These are phyloP conservation scores for Macropodus opercularis DNA, from an alignment of 2,797 vertebrate genomes.

Conservation along the genomic window DNA sequence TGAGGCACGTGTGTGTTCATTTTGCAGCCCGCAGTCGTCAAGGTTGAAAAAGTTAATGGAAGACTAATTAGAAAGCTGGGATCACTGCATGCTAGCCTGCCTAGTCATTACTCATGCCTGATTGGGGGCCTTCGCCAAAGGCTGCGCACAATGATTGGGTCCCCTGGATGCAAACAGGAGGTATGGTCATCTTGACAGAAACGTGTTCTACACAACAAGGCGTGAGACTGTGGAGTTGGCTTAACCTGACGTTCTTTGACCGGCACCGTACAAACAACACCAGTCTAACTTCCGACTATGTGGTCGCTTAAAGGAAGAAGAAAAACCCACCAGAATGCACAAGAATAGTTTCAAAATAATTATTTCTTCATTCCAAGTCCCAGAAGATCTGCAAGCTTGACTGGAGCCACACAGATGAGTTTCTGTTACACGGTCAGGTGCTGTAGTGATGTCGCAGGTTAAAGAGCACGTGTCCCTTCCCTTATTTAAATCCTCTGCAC, in stretches of 20 bases:
- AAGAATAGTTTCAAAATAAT: background rate
- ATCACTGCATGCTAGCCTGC: constrained; percentile 79
- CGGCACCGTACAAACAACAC: too few relatives aligned
- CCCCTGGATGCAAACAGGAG: constrained; percentile 42
- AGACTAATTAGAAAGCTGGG: constrained; percentile 84
- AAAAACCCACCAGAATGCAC: too few relatives aligned
- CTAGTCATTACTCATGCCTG: constrained; percentile 83
- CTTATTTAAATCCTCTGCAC: constrained; percentile 28
- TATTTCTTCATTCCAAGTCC: constrained; percentile 14
- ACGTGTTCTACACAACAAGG: constrained; percentile 51
- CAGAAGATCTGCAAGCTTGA: background rate
- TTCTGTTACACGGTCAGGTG: background rate
- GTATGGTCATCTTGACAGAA: constrained; percentile 46
- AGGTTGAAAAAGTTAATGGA: constrained; percentile 84
- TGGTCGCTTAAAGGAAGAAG: background rate
- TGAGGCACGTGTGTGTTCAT: constrained; percentile 42
- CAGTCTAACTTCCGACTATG: background rate
- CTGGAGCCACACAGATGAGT: background rate
- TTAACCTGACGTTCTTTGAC: constrained; percentile 30
- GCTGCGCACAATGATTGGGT: constrained; percentile 63
- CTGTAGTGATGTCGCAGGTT: constrained; percentile 12
- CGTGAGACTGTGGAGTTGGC: constrained; percentile 19
- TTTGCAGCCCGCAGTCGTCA: constrained; percentile 70
- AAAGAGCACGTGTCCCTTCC: constrained; percentile 36
- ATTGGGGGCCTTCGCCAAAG: constrained; percentile 78